Evolutionary conservation across 2,797 vertebrate species (phyloP).

Genomic region (Remorina albescens): DNA sequence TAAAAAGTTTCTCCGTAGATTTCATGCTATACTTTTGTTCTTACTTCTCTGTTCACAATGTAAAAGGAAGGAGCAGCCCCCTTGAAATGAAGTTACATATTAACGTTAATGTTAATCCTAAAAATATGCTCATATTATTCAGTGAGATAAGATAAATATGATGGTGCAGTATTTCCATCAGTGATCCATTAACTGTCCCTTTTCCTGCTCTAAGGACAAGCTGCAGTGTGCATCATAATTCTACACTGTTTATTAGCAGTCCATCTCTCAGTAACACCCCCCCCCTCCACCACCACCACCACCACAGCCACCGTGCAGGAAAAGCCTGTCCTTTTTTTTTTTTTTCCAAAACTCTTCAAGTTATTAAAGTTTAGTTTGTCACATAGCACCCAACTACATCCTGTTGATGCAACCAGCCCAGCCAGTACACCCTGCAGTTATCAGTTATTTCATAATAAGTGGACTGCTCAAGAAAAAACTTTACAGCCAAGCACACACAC

Average conservation of each 20-base stretch:
- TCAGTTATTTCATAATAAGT: not conserved
- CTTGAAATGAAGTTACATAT: slow-evolving; percentile 4
- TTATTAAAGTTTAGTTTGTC: no score
- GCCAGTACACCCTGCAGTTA: not conserved
- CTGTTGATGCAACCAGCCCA: not conserved
- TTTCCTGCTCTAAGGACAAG: slow-evolving; percentile 25
- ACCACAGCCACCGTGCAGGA: no score
- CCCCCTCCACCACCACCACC: no score
- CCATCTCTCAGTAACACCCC: not conserved
- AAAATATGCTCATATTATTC: not conserved
- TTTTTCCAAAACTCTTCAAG: no score
- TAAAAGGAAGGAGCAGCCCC: not conserved
- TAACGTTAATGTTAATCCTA: not conserved
- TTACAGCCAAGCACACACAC: no score
- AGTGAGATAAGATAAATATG: not conserved
- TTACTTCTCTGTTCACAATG: slow-evolving; percentile 8
- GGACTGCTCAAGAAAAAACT: not conserved
- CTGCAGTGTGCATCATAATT: slow-evolving; percentile 11
- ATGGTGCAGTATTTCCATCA: not conserved
- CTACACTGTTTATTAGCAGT: not conserved
- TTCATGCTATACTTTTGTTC: slow-evolving; percentile 3
- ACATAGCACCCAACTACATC: not conserved
- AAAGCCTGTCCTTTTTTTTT: not conserved
- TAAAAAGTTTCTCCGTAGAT: slow-evolving; percentile 51
- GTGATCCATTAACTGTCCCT: not conserved